Evolutionary conservation across 2,797 vertebrate genomes (phyloP).

Genomic region (Chaunax sp.): DNA sequence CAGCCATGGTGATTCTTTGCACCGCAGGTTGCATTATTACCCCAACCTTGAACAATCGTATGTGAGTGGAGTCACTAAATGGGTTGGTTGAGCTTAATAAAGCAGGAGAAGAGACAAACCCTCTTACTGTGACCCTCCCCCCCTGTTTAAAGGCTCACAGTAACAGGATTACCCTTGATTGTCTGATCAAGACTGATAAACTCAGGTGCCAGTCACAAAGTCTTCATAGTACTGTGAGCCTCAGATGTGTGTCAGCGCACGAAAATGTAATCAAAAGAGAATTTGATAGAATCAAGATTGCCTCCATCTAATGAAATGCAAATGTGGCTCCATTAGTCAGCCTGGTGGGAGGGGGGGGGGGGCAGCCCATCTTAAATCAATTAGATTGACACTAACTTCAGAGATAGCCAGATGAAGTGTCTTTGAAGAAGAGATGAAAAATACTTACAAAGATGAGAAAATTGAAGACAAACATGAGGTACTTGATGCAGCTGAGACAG

Average conservation of each 20-base stretch:
- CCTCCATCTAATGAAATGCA: slow-evolving; percentile 79
- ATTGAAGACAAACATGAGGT: slow-evolving; percentile 97
- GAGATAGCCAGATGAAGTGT: slow-evolving; percentile 48
- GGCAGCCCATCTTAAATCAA: slow-evolving; percentile 64
- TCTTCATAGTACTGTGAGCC: slow-evolving; percentile 60
- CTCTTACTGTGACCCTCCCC: slow-evolving; percentile 39
- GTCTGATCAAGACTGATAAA: slow-evolving; percentile 79
- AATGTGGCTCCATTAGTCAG: slow-evolving; percentile 75
- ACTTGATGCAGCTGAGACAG: slow-evolving; percentile 95
- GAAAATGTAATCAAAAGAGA: slow-evolving; percentile 78
- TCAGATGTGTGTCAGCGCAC: slow-evolving; percentile 78
- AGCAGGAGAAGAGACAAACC: slow-evolving; percentile 69
- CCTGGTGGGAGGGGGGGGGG: slow-evolving; percentile 43
- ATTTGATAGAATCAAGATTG: slow-evolving; percentile 80
- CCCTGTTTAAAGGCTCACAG: slow-evolving; percentile 32
- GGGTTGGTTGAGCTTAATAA: slow-evolving; percentile 73
- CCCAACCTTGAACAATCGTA: slow-evolving; percentile 45
- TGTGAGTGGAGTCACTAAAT: slow-evolving; percentile 59
- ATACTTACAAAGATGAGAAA: slow-evolving; percentile 96
- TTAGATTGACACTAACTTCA: slow-evolving; percentile 66
- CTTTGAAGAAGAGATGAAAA: slow-evolving; percentile 48
- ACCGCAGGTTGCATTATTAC: slow-evolving; percentile 59
- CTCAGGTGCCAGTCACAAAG: slow-evolving; percentile 78
- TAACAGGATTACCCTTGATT: slow-evolving; percentile 80
- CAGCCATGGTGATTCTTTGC: slow-evolving; percentile 55